Base-by-base conservation (phyloP, 2,113 vertebrate genomes). In the Erpornis zantholeuca region DNA sequence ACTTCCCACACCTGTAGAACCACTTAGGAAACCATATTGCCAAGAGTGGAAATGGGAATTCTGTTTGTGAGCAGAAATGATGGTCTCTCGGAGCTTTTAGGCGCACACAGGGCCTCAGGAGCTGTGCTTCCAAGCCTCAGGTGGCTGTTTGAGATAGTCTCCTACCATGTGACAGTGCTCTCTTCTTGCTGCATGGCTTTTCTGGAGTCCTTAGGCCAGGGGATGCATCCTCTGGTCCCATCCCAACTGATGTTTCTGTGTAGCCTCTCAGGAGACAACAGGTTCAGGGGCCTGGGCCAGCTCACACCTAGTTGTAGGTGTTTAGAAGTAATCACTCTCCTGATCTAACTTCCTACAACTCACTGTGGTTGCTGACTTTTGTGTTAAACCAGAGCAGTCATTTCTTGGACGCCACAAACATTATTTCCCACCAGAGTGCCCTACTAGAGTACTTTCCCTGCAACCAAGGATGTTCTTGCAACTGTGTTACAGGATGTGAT, bases 401-500 rank as follows among this genome's bases (percentile, higher is more conserved):
- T 61, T 78, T 63, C 24, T 45, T 66, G 7, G 50, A 49, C 38
- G 68, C 79, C n/a, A 10, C 33, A 49, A 31, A 25, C 16, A 1
- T 53, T 6, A 7, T 35, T 77, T 81, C 28, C 21, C 20, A 33
- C 12, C 27, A 22, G 33, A 18, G 23, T 29, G 24, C 31, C 45
- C 8, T 10, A 2, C 16, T 47, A 8, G 1, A 44, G 15, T 61
- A 22, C 19, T 57, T 91, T 6, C 52, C 44, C 52, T 57, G 20
- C 36, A 61, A 10, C 35, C 7, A 3, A 9, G 66, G 28, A 14
- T 77, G 9, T 25, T 72, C 22, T 52, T 64, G 52, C 19, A 66
- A 11, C 36, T 64, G 10, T 31, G 10, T 72, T 47, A 9, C 0
- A 0, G n/a, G 6, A 22, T 25, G 18, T 3, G 7, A 7, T 54